A percentile compares a stretch with the other conserved stretches of the same genome.
Evolutionary conservation across 1,140 invertebrate species (phyloP).

Genomic region (Dendroctonus valens): DNA sequence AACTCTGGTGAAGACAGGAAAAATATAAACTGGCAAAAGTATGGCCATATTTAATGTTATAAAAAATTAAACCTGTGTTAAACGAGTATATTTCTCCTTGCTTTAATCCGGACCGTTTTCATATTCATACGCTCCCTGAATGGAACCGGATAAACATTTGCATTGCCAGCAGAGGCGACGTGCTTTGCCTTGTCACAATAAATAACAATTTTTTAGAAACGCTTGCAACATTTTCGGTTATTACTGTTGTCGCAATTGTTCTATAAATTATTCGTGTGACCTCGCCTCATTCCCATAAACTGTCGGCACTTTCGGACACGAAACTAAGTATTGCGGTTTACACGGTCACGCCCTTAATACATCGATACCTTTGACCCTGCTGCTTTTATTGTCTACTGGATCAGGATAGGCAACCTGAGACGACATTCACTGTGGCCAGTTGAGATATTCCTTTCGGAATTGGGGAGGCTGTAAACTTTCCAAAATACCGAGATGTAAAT

Average conservation of each 20-base stretch:
- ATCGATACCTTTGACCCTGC: constrained; percentile 3
- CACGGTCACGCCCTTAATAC: no score
- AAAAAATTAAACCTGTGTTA: no score
- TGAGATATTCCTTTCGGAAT: constrained; percentile 29
- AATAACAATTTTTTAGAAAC: not conserved
- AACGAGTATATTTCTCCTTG: no score
- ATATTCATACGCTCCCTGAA: constrained; percentile 4
- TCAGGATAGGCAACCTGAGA: constrained; percentile 2
- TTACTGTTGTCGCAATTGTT: no score
- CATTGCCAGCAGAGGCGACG: constrained; percentile 1
- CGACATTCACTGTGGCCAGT: constrained; percentile 11
- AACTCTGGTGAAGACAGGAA: no score
- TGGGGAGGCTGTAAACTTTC: constrained; percentile 36
- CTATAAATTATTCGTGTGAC: no score
- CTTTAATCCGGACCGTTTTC: not conserved
- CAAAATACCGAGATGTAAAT: constrained; percentile 50
- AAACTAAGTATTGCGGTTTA: no score
- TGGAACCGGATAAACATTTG: constrained; percentile 3
- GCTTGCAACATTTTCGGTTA: no score
- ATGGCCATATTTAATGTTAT: no score
- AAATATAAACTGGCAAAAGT: no score
- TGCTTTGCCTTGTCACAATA: constrained; percentile 1
- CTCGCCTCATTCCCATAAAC: no score
- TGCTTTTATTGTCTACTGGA: not conserved
- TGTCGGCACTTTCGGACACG: no score